Conservation (phyloP, 2,888 invertebrate genomes). For the Calameuta pallipes region DNA sequence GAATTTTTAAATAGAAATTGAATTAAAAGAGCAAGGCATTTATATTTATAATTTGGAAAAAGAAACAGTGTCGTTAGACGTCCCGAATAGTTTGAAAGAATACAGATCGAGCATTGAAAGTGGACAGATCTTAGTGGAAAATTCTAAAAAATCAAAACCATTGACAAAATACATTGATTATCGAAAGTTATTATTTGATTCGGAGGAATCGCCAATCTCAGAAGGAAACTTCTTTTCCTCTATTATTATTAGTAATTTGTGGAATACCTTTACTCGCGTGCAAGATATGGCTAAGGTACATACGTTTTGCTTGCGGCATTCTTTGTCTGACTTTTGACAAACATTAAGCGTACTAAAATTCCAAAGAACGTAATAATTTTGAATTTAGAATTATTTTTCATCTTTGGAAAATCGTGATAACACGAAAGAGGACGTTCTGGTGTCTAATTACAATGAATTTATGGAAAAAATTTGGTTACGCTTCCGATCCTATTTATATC, state of each 20-base stretch:
- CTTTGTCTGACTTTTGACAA: not conserved
- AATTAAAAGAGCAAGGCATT: not conserved
- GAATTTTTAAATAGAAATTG: not conserved
- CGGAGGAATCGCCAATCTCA: not conserved
- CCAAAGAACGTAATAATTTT: not conserved
- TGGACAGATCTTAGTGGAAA: not conserved
- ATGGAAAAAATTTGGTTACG: conserved; percentile 22
- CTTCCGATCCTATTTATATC: conserved; percentile 21
- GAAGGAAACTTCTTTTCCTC: conserved; percentile 18
- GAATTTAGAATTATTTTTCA: conserved; percentile 24
- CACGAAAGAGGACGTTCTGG: not conserved
- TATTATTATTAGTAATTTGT: conserved; percentile 14
- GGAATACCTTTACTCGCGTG: conserved; percentile 17
- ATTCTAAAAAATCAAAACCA: conserved; percentile 12
- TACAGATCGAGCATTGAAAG: not conserved
- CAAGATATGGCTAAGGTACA: conserved; percentile 5
- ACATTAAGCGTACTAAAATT: not conserved
- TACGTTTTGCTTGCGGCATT: not conserved
- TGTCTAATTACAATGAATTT: conserved; percentile 23
- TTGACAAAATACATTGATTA: conserved; percentile 18
- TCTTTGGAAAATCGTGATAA: conserved; percentile 9
- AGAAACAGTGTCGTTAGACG: not conserved
- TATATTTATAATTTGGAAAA: not conserved
- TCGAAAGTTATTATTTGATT: conserved; percentile 12
- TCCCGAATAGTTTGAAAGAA: not conserved